These are phyloP conservation scores for Zootoca vivipara DNA, from an alignment of 2,113 vertebrate genomes.

Conservation along the genomic window DNA sequence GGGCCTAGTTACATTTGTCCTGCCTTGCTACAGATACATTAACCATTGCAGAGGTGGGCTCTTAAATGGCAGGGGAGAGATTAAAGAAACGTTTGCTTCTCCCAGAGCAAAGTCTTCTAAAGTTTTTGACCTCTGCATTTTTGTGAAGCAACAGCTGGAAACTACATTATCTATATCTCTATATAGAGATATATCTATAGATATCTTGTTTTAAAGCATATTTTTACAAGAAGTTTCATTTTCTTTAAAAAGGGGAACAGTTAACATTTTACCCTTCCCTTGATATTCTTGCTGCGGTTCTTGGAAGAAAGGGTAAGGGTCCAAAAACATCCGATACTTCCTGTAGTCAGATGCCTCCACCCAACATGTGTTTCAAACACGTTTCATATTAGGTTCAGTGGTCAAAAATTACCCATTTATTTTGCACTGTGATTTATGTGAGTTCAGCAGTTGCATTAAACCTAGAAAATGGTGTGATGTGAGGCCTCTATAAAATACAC, in stretches of 20 bases:
- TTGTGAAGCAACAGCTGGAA: constrained; percentile 63
- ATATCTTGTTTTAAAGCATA: constrained; percentile 49
- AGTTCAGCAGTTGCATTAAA: constrained; percentile 49
- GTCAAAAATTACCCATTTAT: constrained; percentile 55
- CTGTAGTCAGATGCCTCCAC: constrained; percentile 62
- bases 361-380: constrained; percentile 65
- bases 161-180: constrained; percentile 52
- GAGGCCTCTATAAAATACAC: neutral
- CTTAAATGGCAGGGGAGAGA: constrained; percentile 60
- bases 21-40: constrained; percentile 60
- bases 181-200: neutral
- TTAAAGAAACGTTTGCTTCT: constrained; percentile 68
- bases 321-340: constrained; percentile 66
- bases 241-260: neutral
- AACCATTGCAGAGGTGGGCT: constrained; percentile 56
- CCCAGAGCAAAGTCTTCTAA: constrained; percentile 42
- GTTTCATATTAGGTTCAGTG: constrained; percentile 53
- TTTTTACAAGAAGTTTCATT: constrained; percentile 52
- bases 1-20: constrained; percentile 55
- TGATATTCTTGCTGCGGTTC: constrained; percentile 63
- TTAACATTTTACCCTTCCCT: constrained; percentile 64
- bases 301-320: constrained; percentile 30
- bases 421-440: constrained; percentile 37
- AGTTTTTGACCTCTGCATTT: constrained; percentile 50
- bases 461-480: constrained; percentile 22